phyloP scores from a whole-genome alignment of 2,113 vertebrate species.

The Caretta caretta region DNA sequence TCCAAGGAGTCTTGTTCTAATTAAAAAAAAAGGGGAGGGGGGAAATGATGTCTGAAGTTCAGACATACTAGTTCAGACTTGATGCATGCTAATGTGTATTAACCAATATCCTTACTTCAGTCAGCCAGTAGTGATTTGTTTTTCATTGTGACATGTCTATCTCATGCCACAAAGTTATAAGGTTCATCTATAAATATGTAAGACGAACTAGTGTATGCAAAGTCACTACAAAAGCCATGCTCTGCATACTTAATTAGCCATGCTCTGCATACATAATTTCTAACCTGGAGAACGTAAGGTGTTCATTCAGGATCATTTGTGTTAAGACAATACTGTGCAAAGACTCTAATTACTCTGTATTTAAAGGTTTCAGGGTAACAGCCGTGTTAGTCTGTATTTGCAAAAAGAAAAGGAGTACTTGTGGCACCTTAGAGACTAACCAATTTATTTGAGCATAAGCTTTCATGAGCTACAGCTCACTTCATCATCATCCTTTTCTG shows the following conservation, averaged over 20 bases:
- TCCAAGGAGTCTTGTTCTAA: background rate
- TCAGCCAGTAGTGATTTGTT: constrained; percentile 20
- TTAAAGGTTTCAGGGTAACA: background rate
- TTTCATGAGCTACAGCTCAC: too few species aligned
- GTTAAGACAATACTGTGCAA: background rate
- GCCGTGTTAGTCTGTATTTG: too few species aligned
- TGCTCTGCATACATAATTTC: background rate
- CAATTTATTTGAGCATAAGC: too few species aligned
- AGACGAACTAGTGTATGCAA: constrained; percentile 3
- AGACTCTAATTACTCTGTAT: constrained; percentile 48
- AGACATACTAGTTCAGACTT: background rate
- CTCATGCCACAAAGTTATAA: constrained; percentile 23
- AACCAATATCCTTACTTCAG: background rate
- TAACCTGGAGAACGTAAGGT: background rate
- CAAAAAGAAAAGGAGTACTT: too few species aligned
- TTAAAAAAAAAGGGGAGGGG: rapidly evolving
- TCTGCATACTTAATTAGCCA: constrained; percentile 40
- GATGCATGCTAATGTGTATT: background rate
- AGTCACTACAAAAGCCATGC: constrained; percentile 18
- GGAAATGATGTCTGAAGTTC: background rate
- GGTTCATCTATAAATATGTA: constrained; percentile 36
- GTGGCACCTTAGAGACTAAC: too few species aligned
- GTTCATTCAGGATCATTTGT: background rate
- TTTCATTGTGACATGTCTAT: background rate
- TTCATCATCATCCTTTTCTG: background rate